Percentiles rank a stretch among this genome's conserved stretches.
phyloP scores from a whole-genome alignment of 2,113 vertebrate genomes.

The Tachycineta bicolor region DNA sequence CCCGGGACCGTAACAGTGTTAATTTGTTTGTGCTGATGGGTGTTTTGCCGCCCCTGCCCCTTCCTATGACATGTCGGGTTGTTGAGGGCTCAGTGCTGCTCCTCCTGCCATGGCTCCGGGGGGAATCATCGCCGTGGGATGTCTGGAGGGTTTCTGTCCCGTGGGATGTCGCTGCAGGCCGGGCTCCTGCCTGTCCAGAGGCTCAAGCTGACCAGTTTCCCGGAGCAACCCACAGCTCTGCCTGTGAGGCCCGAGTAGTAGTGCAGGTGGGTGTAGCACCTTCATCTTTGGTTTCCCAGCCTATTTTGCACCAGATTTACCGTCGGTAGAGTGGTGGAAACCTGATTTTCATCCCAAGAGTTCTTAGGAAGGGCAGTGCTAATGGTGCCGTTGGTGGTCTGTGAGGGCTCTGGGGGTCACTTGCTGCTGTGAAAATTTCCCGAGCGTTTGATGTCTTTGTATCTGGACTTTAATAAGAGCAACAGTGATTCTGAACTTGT shows the following conservation, averaged over 20 bases:
- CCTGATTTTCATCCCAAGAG: not conserved
- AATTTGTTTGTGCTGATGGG: not conserved
- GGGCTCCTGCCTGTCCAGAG: not conserved
- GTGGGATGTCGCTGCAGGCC: not conserved
- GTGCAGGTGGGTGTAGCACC: not conserved
- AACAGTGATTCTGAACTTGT: not conserved
- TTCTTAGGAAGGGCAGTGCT: not conserved
- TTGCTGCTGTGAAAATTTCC: not conserved
- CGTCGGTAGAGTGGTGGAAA: not conserved
- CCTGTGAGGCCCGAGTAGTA: not conserved
- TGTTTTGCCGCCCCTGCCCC: rapidly evolving
- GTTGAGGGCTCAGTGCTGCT: not conserved
- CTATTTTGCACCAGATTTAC: not conserved
- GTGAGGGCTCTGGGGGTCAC: not conserved
- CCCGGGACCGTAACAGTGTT: rapidly evolving
- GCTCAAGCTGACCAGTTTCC: not conserved
- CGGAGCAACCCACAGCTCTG: not conserved
- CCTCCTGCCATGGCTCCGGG: not conserved
- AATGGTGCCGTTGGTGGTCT: rapidly evolving
- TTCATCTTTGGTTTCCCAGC: not conserved
- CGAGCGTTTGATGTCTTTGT: rapidly evolving
- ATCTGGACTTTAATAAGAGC: not conserved
- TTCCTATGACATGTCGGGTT: rapidly evolving
- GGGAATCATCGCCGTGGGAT: not conserved
- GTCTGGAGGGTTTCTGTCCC: not conserved